Evolutionary conservation across 2,113 vertebrate genomes (phyloP), one percentile per base, ranked within the genome.

Genomic region (Eudyptes chrysolophus): DNA sequence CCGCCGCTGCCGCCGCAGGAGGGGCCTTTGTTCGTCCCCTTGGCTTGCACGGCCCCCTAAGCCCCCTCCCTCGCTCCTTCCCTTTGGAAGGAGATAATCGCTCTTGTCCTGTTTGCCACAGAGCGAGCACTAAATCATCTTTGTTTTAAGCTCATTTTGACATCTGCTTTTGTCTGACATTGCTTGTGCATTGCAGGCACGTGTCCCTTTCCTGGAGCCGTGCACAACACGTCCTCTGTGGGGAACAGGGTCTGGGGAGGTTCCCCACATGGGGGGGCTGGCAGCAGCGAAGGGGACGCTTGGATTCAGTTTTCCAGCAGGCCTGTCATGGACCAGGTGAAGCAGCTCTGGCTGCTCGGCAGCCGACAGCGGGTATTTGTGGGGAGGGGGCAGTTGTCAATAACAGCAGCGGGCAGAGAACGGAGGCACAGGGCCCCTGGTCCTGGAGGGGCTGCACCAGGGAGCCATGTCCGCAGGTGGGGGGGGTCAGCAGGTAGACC

Each of bases 1-100:
- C 34, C 3, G 6, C 25, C 2, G 3, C 15, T 2, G 7, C 54
- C 1, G 9, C 36, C 1, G 9, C 36, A 57, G 17, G 30, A 58
- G 19, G 9, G 34, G 42, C 34, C 60, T 54, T 65, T 61, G 61
- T 30, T 29, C 3, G 0, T 71, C 16, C 17, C 84, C 44, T 22
- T 24, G 24, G 32, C 65, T 55, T n/a, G 8, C 8, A 4, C 1
- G 8, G 52, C 9, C 36, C 46, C 21, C n/a, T 51, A 7, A 26
- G 54, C 42, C 32, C 22, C 51, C 26, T 34, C 22, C 51, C 26
- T 34, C 1, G 1, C 14, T 15, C 44, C 46, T 34, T 55, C 86
- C 42, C 24, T 77, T 16, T 7, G 42, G 21, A 25, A 64, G 76
- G 12, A 40, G n/a, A 11, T 16, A 13, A 26, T 40, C 1, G 1